Evolutionary conservation across 2,888 invertebrate species (phyloP), one percentile per base, ranked within the genome.

Genomic region (Rhaphigaster nebulosa): DNA sequence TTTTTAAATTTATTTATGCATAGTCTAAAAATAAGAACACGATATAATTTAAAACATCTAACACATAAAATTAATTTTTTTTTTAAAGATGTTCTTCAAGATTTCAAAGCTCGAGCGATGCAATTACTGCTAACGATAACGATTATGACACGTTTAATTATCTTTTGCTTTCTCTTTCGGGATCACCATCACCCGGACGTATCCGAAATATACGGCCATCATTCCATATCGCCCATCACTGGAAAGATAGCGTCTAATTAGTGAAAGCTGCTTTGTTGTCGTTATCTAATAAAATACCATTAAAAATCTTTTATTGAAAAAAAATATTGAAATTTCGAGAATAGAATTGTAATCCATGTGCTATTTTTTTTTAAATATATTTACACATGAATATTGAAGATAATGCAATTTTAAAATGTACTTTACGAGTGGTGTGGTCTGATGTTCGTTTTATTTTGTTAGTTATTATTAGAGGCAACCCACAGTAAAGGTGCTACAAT

Each of bases 131-230:
- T 65, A 65, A 65, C 65, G 65, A 76, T 76, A 38, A 38, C 34
- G 70, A 38, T 76, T 76, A 38, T 38, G 20, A 76, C 34, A 76
- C 20, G 34, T 76, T 76, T 76, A 76, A 76, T 76, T 76, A 76
- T 76, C 34, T 34, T 76, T 76, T 23, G 70, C 70, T 76, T 76
- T 76, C 34, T 38, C 70, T 20, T 65, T 20, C 20, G 70, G 20
- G 38, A 38, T 76, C 70, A 38, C 34, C 70, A 76, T 38, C 70
- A 76, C n/a, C 70, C 70, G 70, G 70, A 76, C 38, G 70, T 76
- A 34, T 29, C 10, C 20, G 34, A 76, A 76, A 38, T 10, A 76
- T 23, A 34, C 38, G 26, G 23, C 20, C 38, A 38, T 76, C 34
- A 34, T 76, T 76, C 38, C 70, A 76, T 76, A 38, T 76, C 5